Percentiles rank a stretch among this genome's conserved stretches.
phyloP scores from a whole-genome alignment of 2,113 vertebrate genomes.

The Leptosomus discolor region DNA sequence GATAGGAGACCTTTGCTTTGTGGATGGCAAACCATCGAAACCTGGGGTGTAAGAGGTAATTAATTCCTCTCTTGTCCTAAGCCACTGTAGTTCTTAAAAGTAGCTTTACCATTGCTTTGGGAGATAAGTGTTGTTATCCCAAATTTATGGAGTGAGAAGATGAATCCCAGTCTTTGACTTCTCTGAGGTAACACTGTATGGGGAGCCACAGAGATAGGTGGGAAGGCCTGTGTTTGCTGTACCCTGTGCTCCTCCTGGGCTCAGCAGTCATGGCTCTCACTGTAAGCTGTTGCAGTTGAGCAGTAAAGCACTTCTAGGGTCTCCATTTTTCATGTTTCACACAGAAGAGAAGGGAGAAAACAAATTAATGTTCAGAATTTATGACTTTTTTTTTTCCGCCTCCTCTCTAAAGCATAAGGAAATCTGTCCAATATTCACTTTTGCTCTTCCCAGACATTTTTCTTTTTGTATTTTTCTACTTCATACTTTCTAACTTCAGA shows the following conservation, averaged over 20 bases:
- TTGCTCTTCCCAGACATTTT: background rate
- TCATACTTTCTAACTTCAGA: background rate
- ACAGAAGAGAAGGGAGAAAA: background rate
- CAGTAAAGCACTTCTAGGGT: background rate
- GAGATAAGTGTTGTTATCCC: background rate
- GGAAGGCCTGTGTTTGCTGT: background rate
- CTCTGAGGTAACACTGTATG: background rate
- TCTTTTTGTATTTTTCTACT: background rate
- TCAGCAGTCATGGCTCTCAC: rapidly evolving
- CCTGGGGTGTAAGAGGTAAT: background rate
- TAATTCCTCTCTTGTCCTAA: background rate
- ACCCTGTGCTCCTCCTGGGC: background rate
- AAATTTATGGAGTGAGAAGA: background rate
- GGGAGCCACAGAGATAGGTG: background rate
- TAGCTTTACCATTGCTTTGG: background rate
- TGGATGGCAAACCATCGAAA: background rate
- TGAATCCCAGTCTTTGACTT: background rate
- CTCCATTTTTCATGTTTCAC: background rate
- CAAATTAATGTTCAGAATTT: background rate
- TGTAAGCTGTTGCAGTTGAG: background rate
- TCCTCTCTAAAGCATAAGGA: background rate
- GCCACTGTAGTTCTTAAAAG: background rate
- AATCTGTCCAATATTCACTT: background rate
- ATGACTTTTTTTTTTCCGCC: background rate
- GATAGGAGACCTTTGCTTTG: background rate